Conservation (phyloP, 2,113 vertebrate species). For the Tylochromis polylepis region DNA sequence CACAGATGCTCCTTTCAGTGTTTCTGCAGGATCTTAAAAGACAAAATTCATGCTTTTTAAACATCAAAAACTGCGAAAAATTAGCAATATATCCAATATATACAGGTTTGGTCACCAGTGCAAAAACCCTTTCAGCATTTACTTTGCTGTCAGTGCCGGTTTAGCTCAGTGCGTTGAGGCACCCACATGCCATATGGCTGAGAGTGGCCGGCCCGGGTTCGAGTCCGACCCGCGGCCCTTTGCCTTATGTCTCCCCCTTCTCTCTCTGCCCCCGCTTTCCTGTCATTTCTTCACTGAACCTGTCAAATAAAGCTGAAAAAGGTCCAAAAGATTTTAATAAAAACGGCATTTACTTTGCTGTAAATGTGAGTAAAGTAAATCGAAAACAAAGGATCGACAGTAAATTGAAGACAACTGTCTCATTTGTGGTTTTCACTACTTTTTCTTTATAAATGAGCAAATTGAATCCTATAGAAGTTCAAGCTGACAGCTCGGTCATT, state of each 20-base stretch:
- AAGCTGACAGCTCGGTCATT: background rate
- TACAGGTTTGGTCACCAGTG: background rate
- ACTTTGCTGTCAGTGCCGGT: too few species aligned
- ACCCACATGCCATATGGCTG: too few species aligned
- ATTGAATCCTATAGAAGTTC: too few species aligned
- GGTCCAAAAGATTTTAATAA: too few species aligned
- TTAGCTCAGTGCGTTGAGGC: too few species aligned
- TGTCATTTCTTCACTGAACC: too few species aligned
- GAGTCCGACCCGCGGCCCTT: too few species aligned
- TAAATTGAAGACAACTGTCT: background rate
- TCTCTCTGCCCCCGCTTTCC: too few species aligned
- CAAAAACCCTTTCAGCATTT: accelerated
- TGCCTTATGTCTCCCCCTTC: too few species aligned
- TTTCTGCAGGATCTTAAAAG: background rate
- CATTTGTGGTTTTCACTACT: accelerated
- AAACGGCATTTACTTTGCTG: too few species aligned
- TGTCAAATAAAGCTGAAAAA: too few species aligned
- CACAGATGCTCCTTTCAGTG: background rate
- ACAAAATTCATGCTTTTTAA: background rate
- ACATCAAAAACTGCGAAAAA: background rate
- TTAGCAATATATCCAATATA: background rate
- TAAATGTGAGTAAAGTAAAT: background rate
- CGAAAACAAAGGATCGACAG: background rate
- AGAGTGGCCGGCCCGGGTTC: too few species aligned
- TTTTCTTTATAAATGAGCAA: background rate